Evolutionary conservation across 37 sponge, comb jelly and placozoan genomes (phyloP).

Genomic region (Aphrocallistes beatrix): DNA sequence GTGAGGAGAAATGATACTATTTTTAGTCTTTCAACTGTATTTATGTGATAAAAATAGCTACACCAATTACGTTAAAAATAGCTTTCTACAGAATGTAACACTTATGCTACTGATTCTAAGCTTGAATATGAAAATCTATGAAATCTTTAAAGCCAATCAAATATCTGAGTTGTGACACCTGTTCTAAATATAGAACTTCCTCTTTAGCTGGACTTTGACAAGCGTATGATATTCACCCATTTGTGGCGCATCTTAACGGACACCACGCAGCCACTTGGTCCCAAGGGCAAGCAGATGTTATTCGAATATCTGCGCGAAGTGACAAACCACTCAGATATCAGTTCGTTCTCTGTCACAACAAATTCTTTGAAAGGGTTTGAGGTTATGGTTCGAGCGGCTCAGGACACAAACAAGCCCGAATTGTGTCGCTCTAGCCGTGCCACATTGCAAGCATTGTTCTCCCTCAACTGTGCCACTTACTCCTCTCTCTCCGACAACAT

Average conservation of each 20-base stretch:
- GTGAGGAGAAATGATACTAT: too few relatives aligned
- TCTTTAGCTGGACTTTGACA: neutral
- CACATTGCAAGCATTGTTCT: neutral
- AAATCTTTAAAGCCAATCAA: too few relatives aligned
- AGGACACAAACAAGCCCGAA: neutral
- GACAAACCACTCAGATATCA: neutral
- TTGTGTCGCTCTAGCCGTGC: neutral
- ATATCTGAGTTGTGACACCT: too few relatives aligned
- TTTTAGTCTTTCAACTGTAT: too few relatives aligned
- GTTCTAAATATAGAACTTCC: too few relatives aligned
- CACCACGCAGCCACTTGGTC: neutral
- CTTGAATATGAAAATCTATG: too few relatives aligned
- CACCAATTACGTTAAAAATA: too few relatives aligned
- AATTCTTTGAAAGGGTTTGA: neutral
- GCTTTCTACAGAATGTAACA: too few relatives aligned
- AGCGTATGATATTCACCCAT: neutral
- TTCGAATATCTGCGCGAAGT: neutral
- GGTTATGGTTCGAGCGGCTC: neutral
- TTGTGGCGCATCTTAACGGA: conserved; percentile 5
- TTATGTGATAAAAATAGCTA: too few relatives aligned
- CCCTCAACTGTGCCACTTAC: neutral
- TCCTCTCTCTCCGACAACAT: neutral
- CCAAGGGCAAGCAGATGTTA: neutral
- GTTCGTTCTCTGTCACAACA: neutral
- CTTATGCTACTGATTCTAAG: too few relatives aligned